phyloP scores from a whole-genome alignment of 2,888 invertebrate genomes.

The Euclidia mi region DNA sequence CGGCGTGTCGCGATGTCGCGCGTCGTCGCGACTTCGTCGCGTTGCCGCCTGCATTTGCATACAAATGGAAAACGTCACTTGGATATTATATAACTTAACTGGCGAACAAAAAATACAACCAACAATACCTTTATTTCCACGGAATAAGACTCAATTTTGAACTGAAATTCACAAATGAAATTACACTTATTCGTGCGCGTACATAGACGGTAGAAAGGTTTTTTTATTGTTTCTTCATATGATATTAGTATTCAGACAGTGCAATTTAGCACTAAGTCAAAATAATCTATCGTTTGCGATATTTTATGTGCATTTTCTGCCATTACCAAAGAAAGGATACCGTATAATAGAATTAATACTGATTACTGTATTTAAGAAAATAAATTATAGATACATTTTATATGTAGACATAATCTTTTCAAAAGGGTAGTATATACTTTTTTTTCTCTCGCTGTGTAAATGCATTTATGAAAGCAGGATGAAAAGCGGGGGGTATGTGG shows the following conservation, averaged over 20 bases:
- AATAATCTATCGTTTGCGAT: conserved; percentile 25
- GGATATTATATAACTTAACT: conserved; percentile 75
- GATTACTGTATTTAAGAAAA: too few relatives aligned
- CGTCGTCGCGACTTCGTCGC: conserved; percentile 47
- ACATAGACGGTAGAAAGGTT: conserved; percentile 33
- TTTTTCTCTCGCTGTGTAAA: too few relatives aligned
- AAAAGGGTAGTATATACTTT: too few relatives aligned
- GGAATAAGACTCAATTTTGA: conserved; percentile 47
- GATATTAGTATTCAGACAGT: conserved; percentile 50
- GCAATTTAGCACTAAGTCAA: conserved; percentile 46
- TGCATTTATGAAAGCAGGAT: too few relatives aligned
- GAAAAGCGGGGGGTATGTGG: too few relatives aligned
- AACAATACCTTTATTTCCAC: conserved; percentile 29
- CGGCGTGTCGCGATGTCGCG: conserved; percentile 35
- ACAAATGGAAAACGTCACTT: conserved; percentile 83
- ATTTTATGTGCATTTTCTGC: conserved; percentile 5
- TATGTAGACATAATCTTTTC: too few relatives aligned
- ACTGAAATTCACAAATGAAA: conserved; percentile 27
- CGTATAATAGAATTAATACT: too few relatives aligned
- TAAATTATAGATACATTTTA: too few relatives aligned
- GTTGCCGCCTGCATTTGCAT: conserved; percentile 76
- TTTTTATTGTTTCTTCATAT: conserved; percentile 59
- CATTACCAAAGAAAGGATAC: not conserved
- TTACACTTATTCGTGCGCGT: conserved; percentile 44
- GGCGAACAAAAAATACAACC: conserved; percentile 55